These are phyloP conservation scores for Mesitornis unicolor DNA, from an alignment of 2,113 vertebrate species.

Conservation along the genomic window DNA sequence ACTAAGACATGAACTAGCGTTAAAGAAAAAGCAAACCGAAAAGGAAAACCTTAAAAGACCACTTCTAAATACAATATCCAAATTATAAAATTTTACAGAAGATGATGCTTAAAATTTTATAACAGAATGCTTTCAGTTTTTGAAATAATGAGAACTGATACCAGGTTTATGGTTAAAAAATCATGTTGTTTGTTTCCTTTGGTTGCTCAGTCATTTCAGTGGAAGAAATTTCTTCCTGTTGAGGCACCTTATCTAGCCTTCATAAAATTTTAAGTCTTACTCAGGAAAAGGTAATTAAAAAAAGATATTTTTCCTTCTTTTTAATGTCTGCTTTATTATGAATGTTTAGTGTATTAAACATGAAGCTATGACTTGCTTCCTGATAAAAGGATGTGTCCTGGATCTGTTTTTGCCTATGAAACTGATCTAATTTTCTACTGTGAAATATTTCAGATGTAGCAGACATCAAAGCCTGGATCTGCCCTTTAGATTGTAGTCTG, in stretches of 20 bases:
- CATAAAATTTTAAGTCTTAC: neutral
- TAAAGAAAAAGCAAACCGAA: neutral
- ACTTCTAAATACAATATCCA: constrained; percentile 1
- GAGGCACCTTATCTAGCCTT: neutral
- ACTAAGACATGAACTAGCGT: neutral
- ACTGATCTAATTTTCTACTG: neutral
- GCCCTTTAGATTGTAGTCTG: neutral
- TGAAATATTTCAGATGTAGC: neutral
- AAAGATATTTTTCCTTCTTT: neutral
- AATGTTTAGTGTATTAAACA: neutral
- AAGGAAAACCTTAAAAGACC: neutral
- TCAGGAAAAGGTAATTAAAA: neutral
- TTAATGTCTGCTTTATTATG: neutral
- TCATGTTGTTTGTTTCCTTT: constrained; percentile 14
- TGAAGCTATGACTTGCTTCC: neutral
- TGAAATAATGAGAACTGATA: constrained; percentile 38
- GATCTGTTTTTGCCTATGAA: neutral
- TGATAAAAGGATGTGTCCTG: neutral
- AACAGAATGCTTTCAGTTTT: neutral
- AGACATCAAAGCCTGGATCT: neutral
- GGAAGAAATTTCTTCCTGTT: neutral
- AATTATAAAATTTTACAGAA: constrained; percentile 29
- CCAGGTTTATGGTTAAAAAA: constrained; percentile 17
- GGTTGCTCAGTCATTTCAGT: neutral
- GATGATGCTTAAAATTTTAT: constrained; percentile 39